A percentile compares a stretch with the other conserved stretches of the same genome.
phyloP scores from a whole-genome alignment of 1,140 invertebrate species.

The Dermatophagoides farinae region DNA sequence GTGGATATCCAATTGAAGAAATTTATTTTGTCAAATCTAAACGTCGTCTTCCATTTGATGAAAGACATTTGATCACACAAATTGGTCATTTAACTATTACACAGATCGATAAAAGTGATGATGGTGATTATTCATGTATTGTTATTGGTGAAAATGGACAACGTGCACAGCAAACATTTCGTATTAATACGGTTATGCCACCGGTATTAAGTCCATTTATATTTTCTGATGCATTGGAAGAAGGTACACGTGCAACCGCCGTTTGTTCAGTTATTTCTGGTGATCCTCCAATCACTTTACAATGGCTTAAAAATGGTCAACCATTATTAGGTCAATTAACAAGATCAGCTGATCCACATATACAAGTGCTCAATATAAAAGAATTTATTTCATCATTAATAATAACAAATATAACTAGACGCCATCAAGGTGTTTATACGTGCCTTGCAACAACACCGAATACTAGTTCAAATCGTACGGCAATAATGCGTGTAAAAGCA shows the following conservation, averaged over 20 bases:
- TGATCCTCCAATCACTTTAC: slow-evolving; percentile 47
- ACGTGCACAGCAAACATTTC: slow-evolving; percentile 16
- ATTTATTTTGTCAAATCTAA: slow-evolving; percentile 61
- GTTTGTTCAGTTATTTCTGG: slow-evolving; percentile 21
- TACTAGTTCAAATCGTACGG: slow-evolving; percentile 39
- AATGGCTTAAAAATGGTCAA: slow-evolving; percentile 52
- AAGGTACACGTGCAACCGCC: slow-evolving; percentile 21
- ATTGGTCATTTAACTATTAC: slow-evolving; percentile 44
- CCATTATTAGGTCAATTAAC: slow-evolving; percentile 24
- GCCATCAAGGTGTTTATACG: slow-evolving; percentile 56
- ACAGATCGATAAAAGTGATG: slow-evolving; percentile 64
- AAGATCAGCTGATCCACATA: slow-evolving; percentile 2
- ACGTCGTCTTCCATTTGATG: slow-evolving; percentile 15
- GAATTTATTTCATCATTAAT: slow-evolving; percentile 33
- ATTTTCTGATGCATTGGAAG: slow-evolving; percentile 20
- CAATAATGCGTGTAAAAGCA: slow-evolving; percentile 49
- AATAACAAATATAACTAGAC: slow-evolving; percentile 47
- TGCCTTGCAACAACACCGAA: slow-evolving; percentile 57
- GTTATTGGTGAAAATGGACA: slow-evolving; percentile 17
- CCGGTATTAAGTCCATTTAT: slow-evolving; percentile 20
- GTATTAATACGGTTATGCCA: slow-evolving; percentile 18
- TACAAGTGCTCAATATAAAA: slow-evolving; percentile 19
- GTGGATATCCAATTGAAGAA: slow-evolving; percentile 70
- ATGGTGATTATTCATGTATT: slow-evolving; percentile 46
- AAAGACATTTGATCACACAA: slow-evolving; percentile 13